Conservation (phyloP, 2,888 invertebrate species). For the Ophion ventricosus region DNA sequence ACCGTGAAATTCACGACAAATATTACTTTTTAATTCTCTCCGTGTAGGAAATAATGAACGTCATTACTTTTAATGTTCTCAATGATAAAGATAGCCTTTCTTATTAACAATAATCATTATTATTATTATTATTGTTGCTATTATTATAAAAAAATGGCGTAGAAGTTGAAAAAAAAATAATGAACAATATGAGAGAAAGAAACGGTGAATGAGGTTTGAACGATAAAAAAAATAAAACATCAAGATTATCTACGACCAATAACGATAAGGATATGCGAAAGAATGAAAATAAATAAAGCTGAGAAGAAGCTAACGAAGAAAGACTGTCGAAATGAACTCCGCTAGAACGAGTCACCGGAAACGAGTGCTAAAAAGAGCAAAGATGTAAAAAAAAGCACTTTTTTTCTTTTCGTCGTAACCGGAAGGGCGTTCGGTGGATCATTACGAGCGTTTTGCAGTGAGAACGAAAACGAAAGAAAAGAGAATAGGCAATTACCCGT, state of each 20-base stretch:
- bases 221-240: not conserved
- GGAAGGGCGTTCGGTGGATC: slow-evolving; percentile 41
- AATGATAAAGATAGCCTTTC: not conserved
- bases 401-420: slow-evolving; percentile 13
- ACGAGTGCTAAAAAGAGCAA: slow-evolving; percentile 25
- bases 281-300: not conserved
- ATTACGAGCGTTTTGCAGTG: slow-evolving; percentile 27
- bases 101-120: not conserved
- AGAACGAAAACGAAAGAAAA: slow-evolving; percentile 15
- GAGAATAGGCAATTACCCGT: not conserved
- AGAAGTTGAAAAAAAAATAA: not conserved
- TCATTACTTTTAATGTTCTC: not conserved
- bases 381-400: slow-evolving; percentile 29
- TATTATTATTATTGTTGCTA: not conserved
- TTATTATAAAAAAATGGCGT: not conserved
- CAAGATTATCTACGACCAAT: not conserved
- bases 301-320: not conserved
- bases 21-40: too few relatives aligned
- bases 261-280: not conserved
- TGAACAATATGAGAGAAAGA: not conserved
- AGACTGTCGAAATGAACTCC: not conserved
- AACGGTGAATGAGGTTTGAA: not conserved
- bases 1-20: too few relatives aligned
- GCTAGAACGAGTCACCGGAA: slow-evolving; percentile 23
- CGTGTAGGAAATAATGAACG: not conserved